Percentiles rank a stretch among this genome's conserved stretches.
Conservation (phyloP, 2,113 vertebrate species). For the Plotosus lineatus region DNA sequence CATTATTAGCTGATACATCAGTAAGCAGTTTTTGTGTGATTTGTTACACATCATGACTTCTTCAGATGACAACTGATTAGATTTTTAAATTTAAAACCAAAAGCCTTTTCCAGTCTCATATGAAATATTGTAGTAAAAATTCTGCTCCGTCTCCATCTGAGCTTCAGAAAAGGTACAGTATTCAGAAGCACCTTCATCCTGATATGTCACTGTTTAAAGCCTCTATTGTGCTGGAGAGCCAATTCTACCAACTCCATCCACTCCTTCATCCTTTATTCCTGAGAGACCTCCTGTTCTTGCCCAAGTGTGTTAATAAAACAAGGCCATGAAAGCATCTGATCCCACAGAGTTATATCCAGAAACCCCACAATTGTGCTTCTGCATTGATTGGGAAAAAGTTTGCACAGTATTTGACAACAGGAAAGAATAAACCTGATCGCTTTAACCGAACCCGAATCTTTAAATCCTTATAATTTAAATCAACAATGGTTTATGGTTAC, state of each 20-base stretch:
- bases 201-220: not conserved
- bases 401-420: too few relatives aligned
- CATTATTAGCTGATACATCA: not conserved
- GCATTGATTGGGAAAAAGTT: too few relatives aligned
- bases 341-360: not conserved
- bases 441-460: too few relatives aligned
- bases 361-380: too few relatives aligned
- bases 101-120: not conserved
- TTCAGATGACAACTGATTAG: not conserved
- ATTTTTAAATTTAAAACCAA: not conserved
- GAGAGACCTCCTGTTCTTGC: not conserved
- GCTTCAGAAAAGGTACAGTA: not conserved
- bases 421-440: too few relatives aligned
- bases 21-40: not conserved
- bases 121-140: not conserved
- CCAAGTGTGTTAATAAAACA: not conserved
- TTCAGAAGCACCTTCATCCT: not conserved
- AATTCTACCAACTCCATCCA: not conserved
- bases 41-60: too few relatives aligned
- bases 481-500: not conserved
- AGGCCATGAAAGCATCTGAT: conserved; percentile 16
- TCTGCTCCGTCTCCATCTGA: not conserved
- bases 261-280: not conserved
- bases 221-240: not conserved
- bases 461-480: too few relatives aligned